Evolutionary conservation across 2,888 invertebrate species (phyloP).

Genomic region (Coleophora deauratella): DNA sequence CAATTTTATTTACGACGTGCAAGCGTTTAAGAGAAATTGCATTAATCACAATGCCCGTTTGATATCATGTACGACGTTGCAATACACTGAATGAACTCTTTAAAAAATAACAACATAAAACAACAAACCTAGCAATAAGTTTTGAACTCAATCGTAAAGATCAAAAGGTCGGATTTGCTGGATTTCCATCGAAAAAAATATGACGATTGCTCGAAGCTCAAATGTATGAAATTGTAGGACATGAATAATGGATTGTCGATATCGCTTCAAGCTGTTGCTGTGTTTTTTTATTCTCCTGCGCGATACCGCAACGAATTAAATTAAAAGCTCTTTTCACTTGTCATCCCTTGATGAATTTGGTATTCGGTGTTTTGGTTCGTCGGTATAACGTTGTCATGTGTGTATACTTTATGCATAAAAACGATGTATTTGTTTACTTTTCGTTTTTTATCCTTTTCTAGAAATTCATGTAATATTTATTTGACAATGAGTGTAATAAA

Average conservation of each 20-base stretch:
- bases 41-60: slow-evolving; percentile 73
- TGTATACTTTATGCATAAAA: too few species aligned
- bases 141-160: slow-evolving; percentile 27
- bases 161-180: slow-evolving; percentile 44
- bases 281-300: slow-evolving; percentile 56
- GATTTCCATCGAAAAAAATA: slow-evolving; percentile 28
- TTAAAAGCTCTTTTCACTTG: slow-evolving; percentile 75
- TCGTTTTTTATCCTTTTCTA: too few species aligned
- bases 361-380: slow-evolving; percentile 49
- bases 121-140: slow-evolving; percentile 22
- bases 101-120: slow-evolving; percentile 31
- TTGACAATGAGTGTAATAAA: too few species aligned
- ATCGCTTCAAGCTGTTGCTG: slow-evolving; percentile 73
- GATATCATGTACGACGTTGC: slow-evolving; percentile 71
- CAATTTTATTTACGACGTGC: slow-evolving; percentile 74
- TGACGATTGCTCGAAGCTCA: slow-evolving; percentile 32
- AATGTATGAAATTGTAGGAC: slow-evolving; percentile 72
- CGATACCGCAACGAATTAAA: slow-evolving; percentile 73
- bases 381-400: too few species aligned
- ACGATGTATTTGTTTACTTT: too few species aligned
- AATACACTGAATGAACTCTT: slow-evolving; percentile 52
- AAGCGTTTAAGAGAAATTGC: slow-evolving; percentile 74
- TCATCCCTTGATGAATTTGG: slow-evolving; percentile 70
- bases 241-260: slow-evolving; percentile 75
- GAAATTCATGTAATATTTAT: too few species aligned